These are phyloP conservation scores for Entelurus aequoreus DNA, from an alignment of 2,113 vertebrate genomes.

Conservation along the genomic window DNA sequence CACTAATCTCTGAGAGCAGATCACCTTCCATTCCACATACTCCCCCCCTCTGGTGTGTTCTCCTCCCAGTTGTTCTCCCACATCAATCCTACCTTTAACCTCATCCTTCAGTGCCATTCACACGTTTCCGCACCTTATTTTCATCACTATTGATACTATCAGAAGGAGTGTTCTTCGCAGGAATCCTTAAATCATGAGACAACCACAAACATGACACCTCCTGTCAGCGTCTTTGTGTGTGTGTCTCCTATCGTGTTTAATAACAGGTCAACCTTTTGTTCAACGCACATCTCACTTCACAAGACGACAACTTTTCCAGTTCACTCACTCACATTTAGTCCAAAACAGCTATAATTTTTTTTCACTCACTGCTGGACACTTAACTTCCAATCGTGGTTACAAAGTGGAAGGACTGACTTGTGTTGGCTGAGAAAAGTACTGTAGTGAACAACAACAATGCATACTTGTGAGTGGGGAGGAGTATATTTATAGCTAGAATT, in stretches of 20 bases:
- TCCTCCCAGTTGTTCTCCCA: slow-evolving; percentile 5
- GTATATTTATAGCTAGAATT: too few species aligned
- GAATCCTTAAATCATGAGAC: slow-evolving; percentile 22
- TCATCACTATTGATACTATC: slow-evolving; percentile 8
- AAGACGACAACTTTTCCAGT: not conserved
- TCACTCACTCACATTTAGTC: slow-evolving; percentile 1
- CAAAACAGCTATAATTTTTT: too few species aligned
- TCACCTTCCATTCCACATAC: slow-evolving; percentile 35
- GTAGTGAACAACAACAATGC: too few species aligned
- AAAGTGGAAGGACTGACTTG: not conserved
- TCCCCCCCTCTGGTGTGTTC: slow-evolving; percentile 3
- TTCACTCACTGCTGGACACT: not conserved
- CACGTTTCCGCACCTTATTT: slow-evolving; percentile 17
- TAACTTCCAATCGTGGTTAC: not conserved
- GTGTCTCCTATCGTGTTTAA: slow-evolving; percentile 23
- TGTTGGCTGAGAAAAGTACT: not conserved
- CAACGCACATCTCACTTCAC: slow-evolving; percentile 1
- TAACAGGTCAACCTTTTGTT: slow-evolving; percentile 14
- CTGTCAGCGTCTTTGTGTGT: slow-evolving; percentile 16
- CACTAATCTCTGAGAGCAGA: slow-evolving; percentile 60
- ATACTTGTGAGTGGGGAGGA: too few species aligned
- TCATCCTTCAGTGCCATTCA: slow-evolving; percentile 13
- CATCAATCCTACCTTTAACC: slow-evolving; percentile 7
- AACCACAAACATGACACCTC: slow-evolving; percentile 25
- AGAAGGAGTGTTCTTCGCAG: slow-evolving; percentile 12